Conservation (phyloP, 2,797 vertebrate genomes). For the Tragelaphus eurycerus region DNA sequence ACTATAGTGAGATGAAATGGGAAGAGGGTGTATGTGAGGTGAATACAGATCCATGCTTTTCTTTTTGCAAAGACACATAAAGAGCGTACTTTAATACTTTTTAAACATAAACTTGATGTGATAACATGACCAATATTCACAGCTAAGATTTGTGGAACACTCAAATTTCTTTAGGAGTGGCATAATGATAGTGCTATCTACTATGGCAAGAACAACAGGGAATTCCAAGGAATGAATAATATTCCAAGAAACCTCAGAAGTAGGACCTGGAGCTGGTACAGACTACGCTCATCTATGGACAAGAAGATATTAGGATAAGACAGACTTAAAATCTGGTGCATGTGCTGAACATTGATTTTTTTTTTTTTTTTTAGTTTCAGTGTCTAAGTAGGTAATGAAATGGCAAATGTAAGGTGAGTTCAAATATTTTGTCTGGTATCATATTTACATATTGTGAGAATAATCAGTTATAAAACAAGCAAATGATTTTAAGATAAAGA, state of each 20-base stretch:
- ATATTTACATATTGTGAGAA: neutral
- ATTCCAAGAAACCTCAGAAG: neutral
- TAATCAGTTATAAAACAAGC: neutral
- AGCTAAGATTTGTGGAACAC: neutral
- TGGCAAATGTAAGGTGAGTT: neutral
- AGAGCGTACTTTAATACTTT: neutral
- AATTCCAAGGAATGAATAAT: neutral
- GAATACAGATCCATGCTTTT: neutral
- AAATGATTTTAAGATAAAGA: neutral
- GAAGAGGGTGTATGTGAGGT: neutral
- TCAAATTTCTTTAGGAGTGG: neutral
- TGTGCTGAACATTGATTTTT: neutral
- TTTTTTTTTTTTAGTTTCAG: neutral
- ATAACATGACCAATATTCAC: neutral
- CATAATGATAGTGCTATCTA: neutral
- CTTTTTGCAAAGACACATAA: neutral
- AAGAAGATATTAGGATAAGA: fast-evolving
- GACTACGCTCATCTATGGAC: fast-evolving
- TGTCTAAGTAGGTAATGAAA: neutral
- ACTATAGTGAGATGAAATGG: neutral
- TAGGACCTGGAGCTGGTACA: neutral
- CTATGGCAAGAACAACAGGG: neutral
- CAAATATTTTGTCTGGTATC: neutral
- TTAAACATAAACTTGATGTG: neutral
- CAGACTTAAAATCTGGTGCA: neutral